Evolutionary conservation across 2,797 vertebrate species (phyloP).

Genomic region (Todus mexicanus): DNA sequence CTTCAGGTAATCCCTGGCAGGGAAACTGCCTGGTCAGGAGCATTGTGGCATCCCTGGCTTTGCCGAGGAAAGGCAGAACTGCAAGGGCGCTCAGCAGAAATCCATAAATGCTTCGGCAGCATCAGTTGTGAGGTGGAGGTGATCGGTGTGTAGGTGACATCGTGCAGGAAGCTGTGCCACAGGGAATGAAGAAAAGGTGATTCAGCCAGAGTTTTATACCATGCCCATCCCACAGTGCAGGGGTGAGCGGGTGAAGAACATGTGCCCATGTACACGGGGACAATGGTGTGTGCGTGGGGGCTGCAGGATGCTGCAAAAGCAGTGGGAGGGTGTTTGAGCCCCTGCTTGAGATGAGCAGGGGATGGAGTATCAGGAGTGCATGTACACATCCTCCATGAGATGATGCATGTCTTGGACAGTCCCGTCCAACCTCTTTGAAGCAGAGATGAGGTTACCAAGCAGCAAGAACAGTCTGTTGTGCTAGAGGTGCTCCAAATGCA

Average conservation of each 20-base stretch:
- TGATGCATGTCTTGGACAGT: neutral
- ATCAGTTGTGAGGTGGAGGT: neutral
- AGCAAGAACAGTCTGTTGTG: neutral
- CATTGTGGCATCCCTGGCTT: neutral
- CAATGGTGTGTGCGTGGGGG: fast-evolving
- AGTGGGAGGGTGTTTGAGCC: neutral
- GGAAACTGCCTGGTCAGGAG: neutral
- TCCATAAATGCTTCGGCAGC: neutral
- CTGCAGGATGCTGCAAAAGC: neutral
- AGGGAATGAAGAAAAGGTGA: neutral
- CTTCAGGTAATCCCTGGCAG: neutral
- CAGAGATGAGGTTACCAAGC: neutral
- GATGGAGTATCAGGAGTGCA: neutral
- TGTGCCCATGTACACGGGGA: fast-evolving
- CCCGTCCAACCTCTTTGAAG: neutral
- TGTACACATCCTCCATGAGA: neutral
- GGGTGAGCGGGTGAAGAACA: neutral
- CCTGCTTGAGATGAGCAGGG: neutral
- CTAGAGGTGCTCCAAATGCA: neutral
- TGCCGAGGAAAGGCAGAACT: neutral
- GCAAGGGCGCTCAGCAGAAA: neutral
- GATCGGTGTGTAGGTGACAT: neutral
- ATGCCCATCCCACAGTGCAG: neutral
- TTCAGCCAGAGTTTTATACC: neutral
- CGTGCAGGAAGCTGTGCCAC: neutral